A percentile compares a stretch with the other conserved stretches of the same genome.
These are phyloP conservation scores for Protophormia terraenovae DNA, from an alignment of 2,888 invertebrate species.

Conservation along the genomic window DNA sequence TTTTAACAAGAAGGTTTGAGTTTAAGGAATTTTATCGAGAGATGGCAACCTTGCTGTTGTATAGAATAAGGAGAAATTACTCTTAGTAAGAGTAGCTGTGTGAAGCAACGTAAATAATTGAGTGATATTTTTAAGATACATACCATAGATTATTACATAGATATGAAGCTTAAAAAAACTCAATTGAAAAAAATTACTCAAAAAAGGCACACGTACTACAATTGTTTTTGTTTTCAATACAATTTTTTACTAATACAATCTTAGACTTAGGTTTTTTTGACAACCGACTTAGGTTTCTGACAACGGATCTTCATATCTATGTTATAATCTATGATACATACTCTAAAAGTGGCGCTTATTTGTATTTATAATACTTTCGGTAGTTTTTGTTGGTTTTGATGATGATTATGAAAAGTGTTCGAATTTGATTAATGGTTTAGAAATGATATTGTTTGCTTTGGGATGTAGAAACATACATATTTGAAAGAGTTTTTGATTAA, in stretches of 20 bases:
- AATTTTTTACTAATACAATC: too few species aligned
- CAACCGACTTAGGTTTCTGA: too few species aligned
- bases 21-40: neutral
- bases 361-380: neutral
- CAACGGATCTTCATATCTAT: too few species aligned
- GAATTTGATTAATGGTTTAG: slow-evolving; percentile 30
- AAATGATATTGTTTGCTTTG: neutral
- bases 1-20: slow-evolving; percentile 3
- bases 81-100: neutral
- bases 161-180: too few species aligned
- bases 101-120: neutral
- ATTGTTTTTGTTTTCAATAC: too few species aligned
- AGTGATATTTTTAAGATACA: neutral
- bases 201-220: too few species aligned
- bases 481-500: neutral
- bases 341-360: slow-evolving; percentile 39
- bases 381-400: neutral
- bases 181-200: too few species aligned
- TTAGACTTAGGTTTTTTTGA: too few species aligned
- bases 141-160: too few species aligned
- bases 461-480: neutral
- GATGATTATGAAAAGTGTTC: neutral
- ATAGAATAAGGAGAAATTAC: neutral
- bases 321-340: too few species aligned
- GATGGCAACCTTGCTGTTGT: slow-evolving; percentile 41